Conservation (phyloP, 2,888 invertebrate species). For the Nineta flava region DNA sequence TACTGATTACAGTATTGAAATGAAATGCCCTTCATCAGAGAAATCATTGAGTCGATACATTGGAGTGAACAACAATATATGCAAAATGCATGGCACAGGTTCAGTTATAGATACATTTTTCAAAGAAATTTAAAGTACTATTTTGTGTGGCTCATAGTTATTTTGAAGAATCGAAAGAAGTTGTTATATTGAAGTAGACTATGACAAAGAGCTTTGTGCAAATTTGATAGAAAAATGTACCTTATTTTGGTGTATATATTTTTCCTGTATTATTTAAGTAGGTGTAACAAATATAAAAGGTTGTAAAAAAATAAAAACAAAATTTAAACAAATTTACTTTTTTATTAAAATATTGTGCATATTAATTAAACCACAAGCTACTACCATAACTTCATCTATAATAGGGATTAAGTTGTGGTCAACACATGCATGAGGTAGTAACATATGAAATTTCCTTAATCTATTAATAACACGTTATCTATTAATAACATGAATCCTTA, state of each 20-base stretch:
- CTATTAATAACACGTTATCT: conserved; percentile 9
- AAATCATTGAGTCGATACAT: no score
- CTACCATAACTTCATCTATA: conserved; percentile 6
- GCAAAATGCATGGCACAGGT: no score
- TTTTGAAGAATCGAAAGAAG: background rate
- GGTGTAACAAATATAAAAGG: background rate
- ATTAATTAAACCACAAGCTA: conserved; percentile 1
- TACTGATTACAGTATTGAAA: conserved; percentile 10
- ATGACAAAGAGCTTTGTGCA: no score
- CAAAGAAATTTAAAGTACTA: background rate
- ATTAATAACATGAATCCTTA: conserved; percentile 9
- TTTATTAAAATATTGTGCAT: background rate
- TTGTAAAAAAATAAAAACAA: background rate
- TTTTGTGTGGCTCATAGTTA: background rate
- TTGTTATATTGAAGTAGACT: no score
- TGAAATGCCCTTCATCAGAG: conserved; percentile 12
- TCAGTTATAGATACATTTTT: background rate
- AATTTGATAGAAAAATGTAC: no score
- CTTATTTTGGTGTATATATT: background rate
- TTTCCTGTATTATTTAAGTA: no score
- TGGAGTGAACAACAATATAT: no score
- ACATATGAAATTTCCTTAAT: conserved; percentile 7
- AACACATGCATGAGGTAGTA: conserved; percentile 4
- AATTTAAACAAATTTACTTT: background rate
- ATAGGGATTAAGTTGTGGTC: conserved; percentile 5